Evolutionary conservation across 2,113 vertebrate genomes (phyloP).

Genomic region (Nothoprocta pentlandii): DNA sequence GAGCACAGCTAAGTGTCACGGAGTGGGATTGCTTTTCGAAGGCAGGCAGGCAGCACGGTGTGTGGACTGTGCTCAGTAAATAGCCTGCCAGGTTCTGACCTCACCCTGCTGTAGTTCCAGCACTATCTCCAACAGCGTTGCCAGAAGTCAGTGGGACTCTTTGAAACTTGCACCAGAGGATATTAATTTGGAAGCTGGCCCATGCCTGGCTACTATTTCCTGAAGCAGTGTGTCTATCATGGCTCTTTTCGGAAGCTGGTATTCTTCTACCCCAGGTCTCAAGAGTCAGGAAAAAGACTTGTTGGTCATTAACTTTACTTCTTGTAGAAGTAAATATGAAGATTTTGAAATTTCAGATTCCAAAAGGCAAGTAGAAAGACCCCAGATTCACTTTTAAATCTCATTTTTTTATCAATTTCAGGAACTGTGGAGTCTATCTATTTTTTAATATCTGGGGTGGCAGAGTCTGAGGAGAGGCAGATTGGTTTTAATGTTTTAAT

Average conservation of each 20-base stretch:
- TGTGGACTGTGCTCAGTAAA: background rate
- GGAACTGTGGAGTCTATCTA: background rate
- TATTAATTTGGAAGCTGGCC: conserved; percentile 31
- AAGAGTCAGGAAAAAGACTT: background rate
- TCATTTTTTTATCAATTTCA: background rate
- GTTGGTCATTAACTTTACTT: background rate
- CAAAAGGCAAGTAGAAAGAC: background rate
- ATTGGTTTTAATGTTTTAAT: background rate
- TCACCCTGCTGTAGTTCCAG: conserved; percentile 34
- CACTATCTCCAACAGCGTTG: conserved; percentile 28
- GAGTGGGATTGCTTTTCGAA: conserved; percentile 25
- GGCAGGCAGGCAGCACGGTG: background rate
- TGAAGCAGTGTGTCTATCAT: background rate
- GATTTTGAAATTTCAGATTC: background rate
- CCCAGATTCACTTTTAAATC: background rate
- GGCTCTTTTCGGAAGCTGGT: background rate
- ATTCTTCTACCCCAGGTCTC: background rate
- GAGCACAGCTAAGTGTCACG: background rate
- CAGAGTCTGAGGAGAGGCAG: background rate
- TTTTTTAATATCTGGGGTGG: background rate
- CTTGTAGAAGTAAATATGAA: background rate
- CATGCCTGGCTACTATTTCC: background rate
- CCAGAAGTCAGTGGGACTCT: background rate
- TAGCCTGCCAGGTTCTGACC: conserved; percentile 41
- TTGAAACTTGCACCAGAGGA: conserved; percentile 37